Evolutionary conservation across 53 echinoderm and acorn worm species (phyloP).

Genomic region (Pentamera pediparva): DNA sequence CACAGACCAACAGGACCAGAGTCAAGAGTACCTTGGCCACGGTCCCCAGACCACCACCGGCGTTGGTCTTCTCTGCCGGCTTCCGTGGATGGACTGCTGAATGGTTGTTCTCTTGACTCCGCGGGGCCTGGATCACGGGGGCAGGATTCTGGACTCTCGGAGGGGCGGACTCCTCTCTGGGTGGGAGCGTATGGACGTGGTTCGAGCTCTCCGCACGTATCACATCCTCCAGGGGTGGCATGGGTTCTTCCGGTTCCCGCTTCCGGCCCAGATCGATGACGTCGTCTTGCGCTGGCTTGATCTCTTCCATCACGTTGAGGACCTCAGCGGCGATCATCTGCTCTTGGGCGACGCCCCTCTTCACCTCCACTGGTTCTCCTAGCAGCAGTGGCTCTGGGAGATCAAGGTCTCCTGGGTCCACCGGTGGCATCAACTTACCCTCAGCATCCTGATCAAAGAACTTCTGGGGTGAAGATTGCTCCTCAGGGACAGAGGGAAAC

Average conservation of each 20-base stretch:
- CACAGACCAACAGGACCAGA: constrained; percentile 11
- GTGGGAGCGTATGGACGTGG: constrained; percentile 1
- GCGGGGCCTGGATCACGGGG: neutral
- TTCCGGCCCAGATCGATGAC: neutral
- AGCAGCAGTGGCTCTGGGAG: neutral
- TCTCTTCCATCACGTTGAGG: constrained; percentile 21
- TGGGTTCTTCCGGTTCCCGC: neutral
- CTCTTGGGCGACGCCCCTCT: constrained; percentile 19
- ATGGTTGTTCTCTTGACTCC: constrained; percentile 10
- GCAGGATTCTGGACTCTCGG: neutral
- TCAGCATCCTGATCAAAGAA: constrained; percentile 11
- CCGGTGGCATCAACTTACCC: constrained; percentile 14
- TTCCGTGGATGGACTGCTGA: neutral
- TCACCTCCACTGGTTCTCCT: neutral
- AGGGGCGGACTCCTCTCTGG: neutral
- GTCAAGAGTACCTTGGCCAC: constrained; percentile 1
- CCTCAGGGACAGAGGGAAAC: constrained; percentile 4
- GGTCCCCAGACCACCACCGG: neutral
- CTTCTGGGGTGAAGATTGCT: constrained; percentile 7
- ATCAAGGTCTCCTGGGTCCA: constrained; percentile 1
- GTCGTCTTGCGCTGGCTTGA: constrained; percentile 9
- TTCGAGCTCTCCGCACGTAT: neutral
- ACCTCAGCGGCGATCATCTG: constrained; percentile 3
- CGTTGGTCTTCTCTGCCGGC: neutral
- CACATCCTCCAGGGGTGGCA: constrained; percentile 16